Evolutionary conservation across 2,888 invertebrate species (phyloP).

Genomic region (Diarsia rubi): DNA sequence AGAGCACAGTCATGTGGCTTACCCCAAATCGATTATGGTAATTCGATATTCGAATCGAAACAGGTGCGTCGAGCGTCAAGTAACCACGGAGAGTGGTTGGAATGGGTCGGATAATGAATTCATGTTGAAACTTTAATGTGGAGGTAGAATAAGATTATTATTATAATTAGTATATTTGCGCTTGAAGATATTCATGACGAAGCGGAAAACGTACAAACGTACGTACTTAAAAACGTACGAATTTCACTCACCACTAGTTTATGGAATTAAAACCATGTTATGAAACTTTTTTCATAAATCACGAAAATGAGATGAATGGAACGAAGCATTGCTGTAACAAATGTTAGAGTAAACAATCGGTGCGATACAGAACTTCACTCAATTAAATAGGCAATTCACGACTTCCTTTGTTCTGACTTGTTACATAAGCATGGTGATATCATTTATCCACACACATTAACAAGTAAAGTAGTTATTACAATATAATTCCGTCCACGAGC

Average conservation of each 20-base stretch:
- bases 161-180: conserved; percentile 33
- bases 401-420: background rate
- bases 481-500: too few relatives aligned
- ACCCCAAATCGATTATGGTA: conserved; percentile 72
- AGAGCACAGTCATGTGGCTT: conserved; percentile 69
- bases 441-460: background rate
- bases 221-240: too few relatives aligned
- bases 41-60: conserved; percentile 64
- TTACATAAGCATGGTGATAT: background rate
- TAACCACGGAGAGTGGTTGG: conserved; percentile 38
- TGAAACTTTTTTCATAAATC: background rate
- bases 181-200: conserved; percentile 11
- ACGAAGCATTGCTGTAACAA: background rate
- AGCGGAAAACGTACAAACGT: conserved; percentile 19
- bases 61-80: conserved; percentile 59
- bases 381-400: background rate
- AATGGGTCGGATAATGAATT: conserved; percentile 46
- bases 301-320: background rate
- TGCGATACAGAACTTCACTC: background rate
- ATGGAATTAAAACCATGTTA: background rate
- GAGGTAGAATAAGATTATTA: conserved; percentile 30
- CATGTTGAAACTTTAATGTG: conserved; percentile 34
- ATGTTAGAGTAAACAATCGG: background rate
- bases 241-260: background rate
- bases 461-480: background rate